Evolutionary conservation across 2,888 invertebrate species (phyloP).

Genomic region (Perizoma affinitatum): DNA sequence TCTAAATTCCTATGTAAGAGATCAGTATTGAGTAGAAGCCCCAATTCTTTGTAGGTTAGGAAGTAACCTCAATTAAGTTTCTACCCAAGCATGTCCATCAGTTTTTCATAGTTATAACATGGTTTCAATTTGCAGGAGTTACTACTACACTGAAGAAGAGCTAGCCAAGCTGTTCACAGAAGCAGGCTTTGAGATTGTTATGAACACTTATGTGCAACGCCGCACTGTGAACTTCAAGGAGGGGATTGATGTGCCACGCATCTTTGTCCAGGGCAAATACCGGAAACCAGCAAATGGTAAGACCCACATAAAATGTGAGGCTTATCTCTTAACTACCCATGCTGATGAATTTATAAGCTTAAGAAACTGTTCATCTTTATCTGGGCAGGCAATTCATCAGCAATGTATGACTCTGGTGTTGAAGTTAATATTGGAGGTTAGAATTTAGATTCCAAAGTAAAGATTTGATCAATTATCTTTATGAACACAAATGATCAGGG

Average conservation of each 20-base stretch:
- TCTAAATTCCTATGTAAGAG: no score
- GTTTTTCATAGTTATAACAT: neutral
- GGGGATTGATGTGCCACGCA: conserved; percentile 94
- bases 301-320: conserved; percentile 5
- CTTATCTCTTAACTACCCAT: no score
- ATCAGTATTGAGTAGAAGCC: no score
- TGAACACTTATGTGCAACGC: conserved; percentile 91
- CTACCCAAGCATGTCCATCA: no score
- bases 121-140: conserved; percentile 82
- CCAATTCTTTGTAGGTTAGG: neutral
- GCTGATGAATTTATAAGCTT: no score
- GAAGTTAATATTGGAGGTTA: no score
- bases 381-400: no score
- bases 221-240: conserved; percentile 97
- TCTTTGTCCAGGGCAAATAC: conserved; percentile 97
- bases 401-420: no score
- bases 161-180: conserved; percentile 85
- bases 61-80: neutral
- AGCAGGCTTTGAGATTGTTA: conserved; percentile 88
- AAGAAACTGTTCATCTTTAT: no score
- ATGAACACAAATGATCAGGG: no score
- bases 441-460: no score
- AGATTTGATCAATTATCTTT: no score
- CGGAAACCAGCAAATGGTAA: conserved; percentile 73
- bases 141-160: conserved; percentile 91